Conservation (phyloP, 2,888 invertebrate species). For the Erebia epiphron region DNA sequence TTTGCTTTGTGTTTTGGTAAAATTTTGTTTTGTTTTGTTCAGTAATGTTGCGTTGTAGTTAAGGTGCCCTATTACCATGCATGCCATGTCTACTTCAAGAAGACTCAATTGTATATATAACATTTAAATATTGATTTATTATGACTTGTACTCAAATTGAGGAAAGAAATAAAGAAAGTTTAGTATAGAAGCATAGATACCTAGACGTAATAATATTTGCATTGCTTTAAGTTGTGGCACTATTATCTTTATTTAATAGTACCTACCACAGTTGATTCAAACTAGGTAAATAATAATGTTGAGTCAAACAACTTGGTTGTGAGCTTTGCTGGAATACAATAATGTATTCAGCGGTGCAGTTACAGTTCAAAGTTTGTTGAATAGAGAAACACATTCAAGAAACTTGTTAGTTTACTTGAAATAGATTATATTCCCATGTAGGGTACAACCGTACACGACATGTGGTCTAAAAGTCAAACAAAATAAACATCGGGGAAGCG, state of each 20-base stretch:
- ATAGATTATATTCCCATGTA: conserved; percentile 36
- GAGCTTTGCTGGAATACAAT: conserved; percentile 29
- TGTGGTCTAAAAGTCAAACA: conserved; percentile 38
- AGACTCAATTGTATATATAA: too few relatives aligned
- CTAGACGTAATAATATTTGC: too few relatives aligned
- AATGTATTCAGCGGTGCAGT: conserved; percentile 31
- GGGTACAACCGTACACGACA: conserved; percentile 33
- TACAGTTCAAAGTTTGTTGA: conserved; percentile 38
- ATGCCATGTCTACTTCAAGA: too few relatives aligned
- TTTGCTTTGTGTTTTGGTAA: too few relatives aligned
- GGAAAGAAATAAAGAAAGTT: too few relatives aligned
- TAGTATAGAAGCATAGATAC: too few relatives aligned
- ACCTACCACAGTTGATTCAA: conserved; percentile 7
- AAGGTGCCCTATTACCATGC: too few relatives aligned
- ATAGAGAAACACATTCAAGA: conserved; percentile 38
- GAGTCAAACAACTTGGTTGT: conserved; percentile 32
- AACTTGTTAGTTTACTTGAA: conserved; percentile 36
- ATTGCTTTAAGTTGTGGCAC: not conserved
- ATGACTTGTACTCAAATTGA: too few relatives aligned
- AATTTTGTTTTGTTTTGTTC: too few relatives aligned
- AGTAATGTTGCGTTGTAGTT: too few relatives aligned
- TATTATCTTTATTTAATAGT: not conserved
- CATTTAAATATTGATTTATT: too few relatives aligned
- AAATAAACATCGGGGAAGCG: conserved; percentile 33
- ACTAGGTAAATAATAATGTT: conserved; percentile 12